Conservation (phyloP, 2,888 invertebrate genomes). For the Drosophila subquinaria region DNA sequence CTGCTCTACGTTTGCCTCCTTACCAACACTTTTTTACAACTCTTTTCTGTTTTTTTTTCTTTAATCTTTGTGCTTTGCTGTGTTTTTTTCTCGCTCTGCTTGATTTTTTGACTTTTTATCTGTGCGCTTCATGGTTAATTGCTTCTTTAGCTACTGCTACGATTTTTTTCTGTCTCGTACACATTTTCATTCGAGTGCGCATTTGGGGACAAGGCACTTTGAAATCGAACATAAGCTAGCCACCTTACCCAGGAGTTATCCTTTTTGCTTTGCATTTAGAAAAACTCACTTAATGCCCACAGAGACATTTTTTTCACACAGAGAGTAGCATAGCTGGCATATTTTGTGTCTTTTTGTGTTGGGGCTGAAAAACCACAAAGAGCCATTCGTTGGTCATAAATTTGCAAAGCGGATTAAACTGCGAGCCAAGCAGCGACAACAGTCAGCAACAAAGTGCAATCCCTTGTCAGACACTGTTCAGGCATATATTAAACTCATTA, state of each 20-base stretch:
- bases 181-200: conserved; percentile 34
- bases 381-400: conserved; percentile 81
- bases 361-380: conserved; percentile 58
- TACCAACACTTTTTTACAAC: conserved; percentile 24
- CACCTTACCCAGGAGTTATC: conserved; percentile 12
- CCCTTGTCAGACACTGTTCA: conserved; percentile 40
- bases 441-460: conserved; percentile 52
- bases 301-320: conserved; percentile 17
- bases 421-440: conserved; percentile 56
- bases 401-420: conserved; percentile 83
- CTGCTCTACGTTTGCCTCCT: conserved; percentile 47
- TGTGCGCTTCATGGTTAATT: conserved; percentile 69
- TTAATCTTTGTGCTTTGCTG: conserved; percentile 48
- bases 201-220: conserved; percentile 33
- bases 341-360: conserved; percentile 50
- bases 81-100: conserved; percentile 29
- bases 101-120: conserved; percentile 68
- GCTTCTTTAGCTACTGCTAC: conserved; percentile 57
- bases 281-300: conserved; percentile 30
- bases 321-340: conserved; percentile 38
- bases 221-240: conserved; percentile 64
- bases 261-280: conserved; percentile 37
- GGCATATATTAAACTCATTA: conserved; percentile 57
- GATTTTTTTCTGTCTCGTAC: conserved; percentile 17
- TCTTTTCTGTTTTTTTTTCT: conserved; percentile 17